A percentile compares a stretch with the other conserved stretches of the same genome.
Evolutionary conservation across 2,113 vertebrate genomes (phyloP).

Genomic region (Perca schrenkii): DNA sequence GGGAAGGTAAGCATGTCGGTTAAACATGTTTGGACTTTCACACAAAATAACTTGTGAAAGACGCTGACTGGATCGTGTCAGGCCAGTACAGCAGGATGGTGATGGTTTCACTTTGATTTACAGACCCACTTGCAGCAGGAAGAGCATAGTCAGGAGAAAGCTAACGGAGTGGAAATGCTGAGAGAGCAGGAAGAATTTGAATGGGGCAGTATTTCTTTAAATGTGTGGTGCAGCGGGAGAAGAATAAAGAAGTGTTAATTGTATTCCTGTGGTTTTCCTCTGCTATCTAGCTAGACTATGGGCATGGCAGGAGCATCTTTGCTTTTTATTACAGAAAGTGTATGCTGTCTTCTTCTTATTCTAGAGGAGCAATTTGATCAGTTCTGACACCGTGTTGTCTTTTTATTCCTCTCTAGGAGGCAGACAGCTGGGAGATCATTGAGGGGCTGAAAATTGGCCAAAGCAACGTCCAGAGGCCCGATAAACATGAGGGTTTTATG

Average conservation of each 20-base stretch:
- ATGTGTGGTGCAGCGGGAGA: slow-evolving; percentile 16
- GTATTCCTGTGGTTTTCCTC: slow-evolving; percentile 36
- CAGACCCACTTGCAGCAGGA: slow-evolving; percentile 57
- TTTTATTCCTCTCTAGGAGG: slow-evolving; percentile 86
- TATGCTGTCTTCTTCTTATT: slow-evolving; percentile 2
- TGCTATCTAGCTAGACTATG: background rate
- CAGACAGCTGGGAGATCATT: slow-evolving; percentile 99
- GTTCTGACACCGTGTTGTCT: slow-evolving; percentile 34
- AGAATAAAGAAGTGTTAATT: slow-evolving; percentile 26
- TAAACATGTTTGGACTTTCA: background rate
- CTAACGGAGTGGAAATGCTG: slow-evolving; percentile 78
- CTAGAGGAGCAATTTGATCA: slow-evolving; percentile 21
- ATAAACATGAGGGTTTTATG: slow-evolving; percentile 99
- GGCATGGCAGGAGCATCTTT: slow-evolving; percentile 8
- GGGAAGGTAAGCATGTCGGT: background rate
- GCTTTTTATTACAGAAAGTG: slow-evolving; percentile 16
- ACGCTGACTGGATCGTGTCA: background rate
- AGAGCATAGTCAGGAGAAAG: slow-evolving; percentile 71
- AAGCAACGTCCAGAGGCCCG: slow-evolving; percentile 95
- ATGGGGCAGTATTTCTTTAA: slow-evolving; percentile 51
- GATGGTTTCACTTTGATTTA: slow-evolving; percentile 67
- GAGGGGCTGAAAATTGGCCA: slow-evolving; percentile 98
- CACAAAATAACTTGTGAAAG: background rate
- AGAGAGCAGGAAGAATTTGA: slow-evolving; percentile 59
- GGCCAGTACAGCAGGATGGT: background rate